Percentiles rank a stretch among this genome's conserved stretches.
These are phyloP conservation scores for Mus caroli DNA, from an alignment of 2,797 vertebrate genomes.

Conservation along the genomic window DNA sequence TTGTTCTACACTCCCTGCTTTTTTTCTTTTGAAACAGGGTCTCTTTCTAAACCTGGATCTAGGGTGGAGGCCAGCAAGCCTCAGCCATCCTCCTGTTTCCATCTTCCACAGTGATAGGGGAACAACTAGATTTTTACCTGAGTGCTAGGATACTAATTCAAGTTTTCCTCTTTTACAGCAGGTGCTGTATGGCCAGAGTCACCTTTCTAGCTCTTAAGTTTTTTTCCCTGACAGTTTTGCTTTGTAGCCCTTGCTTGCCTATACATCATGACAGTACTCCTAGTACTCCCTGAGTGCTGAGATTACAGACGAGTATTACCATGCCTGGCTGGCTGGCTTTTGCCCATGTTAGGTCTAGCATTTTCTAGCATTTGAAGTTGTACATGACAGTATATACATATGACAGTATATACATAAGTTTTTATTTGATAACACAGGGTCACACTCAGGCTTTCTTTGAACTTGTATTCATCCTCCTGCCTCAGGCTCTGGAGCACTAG, in stretches of 20 bases:
- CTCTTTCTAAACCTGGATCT: not conserved
- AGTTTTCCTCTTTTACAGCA: not conserved
- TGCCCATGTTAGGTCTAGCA: not conserved
- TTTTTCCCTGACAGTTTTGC: not conserved
- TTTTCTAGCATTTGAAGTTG: not conserved
- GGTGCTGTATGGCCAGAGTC: not conserved
- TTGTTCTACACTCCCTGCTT: not conserved
- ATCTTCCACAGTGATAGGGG: not conserved
- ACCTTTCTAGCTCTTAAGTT: not conserved
- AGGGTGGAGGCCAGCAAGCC: not conserved
- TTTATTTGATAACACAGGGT: not conserved
- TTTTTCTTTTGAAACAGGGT: not conserved
- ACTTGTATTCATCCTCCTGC: not conserved
- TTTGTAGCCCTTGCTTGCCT: not conserved
- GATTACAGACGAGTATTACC: not conserved
- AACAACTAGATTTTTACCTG: not conserved
- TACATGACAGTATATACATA: not conserved
- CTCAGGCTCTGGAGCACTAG: not conserved
- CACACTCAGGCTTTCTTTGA: not conserved
- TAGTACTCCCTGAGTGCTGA: not conserved
- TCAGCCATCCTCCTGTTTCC: not conserved
- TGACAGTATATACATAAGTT: too few relatives aligned
- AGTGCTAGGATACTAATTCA: not conserved
- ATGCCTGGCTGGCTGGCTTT: not conserved
- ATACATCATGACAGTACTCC: not conserved